Percentiles rank a stretch among this genome's conserved stretches.
Evolutionary conservation across 2,797 vertebrate species (phyloP).

Genomic region (Sebastes cheni): DNA sequence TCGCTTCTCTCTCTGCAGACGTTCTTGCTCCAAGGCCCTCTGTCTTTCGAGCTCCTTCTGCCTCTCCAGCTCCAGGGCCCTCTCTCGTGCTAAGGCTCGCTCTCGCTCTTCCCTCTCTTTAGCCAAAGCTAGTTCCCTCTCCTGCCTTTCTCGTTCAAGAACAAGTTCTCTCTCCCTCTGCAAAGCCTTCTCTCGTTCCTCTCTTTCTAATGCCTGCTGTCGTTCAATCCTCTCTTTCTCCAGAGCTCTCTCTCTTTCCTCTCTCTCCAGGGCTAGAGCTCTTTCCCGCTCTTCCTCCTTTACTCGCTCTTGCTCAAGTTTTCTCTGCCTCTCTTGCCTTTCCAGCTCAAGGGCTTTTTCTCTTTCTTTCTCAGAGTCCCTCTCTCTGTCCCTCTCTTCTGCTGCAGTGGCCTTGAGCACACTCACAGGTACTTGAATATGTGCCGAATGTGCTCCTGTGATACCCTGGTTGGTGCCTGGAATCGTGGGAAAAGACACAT

Average conservation of each 20-base stretch:
- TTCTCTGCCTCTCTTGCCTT: constrained; percentile 66
- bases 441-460: constrained; percentile 52
- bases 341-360: constrained; percentile 64
- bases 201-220: constrained; percentile 73
- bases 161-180: constrained; percentile 61
- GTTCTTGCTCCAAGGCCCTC: constrained; percentile 59
- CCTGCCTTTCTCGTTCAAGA: constrained; percentile 65
- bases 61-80: constrained; percentile 64
- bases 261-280: constrained; percentile 51
- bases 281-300: constrained; percentile 60
- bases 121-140: constrained; percentile 63
- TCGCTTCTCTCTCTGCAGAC: constrained; percentile 54
- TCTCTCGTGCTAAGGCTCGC: constrained; percentile 56
- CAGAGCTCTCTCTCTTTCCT: constrained; percentile 62
- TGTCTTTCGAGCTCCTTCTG: constrained; percentile 66
- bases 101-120: constrained; percentile 59
- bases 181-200: constrained; percentile 66
- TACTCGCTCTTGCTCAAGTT: constrained; percentile 62
- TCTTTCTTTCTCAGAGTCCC: constrained; percentile 53
- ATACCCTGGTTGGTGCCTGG: constrained; percentile 69
- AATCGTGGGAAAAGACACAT: constrained; percentile 63
- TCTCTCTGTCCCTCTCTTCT: constrained; percentile 69
- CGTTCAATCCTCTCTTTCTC: constrained; percentile 64
- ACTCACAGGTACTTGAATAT: constrained; percentile 71
- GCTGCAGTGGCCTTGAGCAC: constrained; percentile 66